Evolutionary conservation across 2,797 vertebrate species (phyloP), one percentile per base, ranked within the genome.

Genomic region (Dryobates pubescens): DNA sequence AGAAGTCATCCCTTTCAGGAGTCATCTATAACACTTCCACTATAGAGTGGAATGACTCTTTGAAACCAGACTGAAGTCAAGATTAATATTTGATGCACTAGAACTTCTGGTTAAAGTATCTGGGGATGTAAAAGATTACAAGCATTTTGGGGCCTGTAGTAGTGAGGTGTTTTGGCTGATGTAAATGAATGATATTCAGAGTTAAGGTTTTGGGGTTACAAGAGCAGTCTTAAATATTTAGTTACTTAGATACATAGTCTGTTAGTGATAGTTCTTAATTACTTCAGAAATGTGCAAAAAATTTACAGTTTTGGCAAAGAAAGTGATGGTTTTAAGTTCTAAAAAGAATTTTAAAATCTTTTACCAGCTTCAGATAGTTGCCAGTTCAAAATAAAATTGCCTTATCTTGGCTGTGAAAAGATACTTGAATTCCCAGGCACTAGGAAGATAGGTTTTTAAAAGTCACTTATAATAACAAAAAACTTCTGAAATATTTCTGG

Each of bases 81-180:
- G 13, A 20, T 67, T 19, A 67, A 17, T 67, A 56, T 20, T 51
- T 59, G 18, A 53, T 20, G 10, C 9, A 5, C 59, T 81, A 71
- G 34, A 74, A 41, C 3, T 73, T 92, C 30, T 56, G 7, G 4
- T 58, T 70, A 58, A 86, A 78, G 16, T 77, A 65, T 23, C 43
- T 10, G 5, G 29, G 4, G 20, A 20, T 10, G 3, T 12, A 45
- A 0, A 64, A 67, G 13, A 9, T 61, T 47, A 16, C n/a, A 7
- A 65, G 10, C 22, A 30, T 12, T 47, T 82, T 6, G 3, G 4
- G 20, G 17, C n/a, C 6, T 67, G 0, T 34, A 23, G 8, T 54
- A 24, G 17, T 16, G 18, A 54, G 12, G 1, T 58, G 17, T 65
- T 36, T 62, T 88, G 36, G 36, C 18, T 70, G 7, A 17, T 23